Percentiles rank a stretch among this genome's conserved stretches.
phyloP scores from a whole-genome alignment of 2,113 vertebrate genomes.

The Rhabdomys dilectus region DNA sequence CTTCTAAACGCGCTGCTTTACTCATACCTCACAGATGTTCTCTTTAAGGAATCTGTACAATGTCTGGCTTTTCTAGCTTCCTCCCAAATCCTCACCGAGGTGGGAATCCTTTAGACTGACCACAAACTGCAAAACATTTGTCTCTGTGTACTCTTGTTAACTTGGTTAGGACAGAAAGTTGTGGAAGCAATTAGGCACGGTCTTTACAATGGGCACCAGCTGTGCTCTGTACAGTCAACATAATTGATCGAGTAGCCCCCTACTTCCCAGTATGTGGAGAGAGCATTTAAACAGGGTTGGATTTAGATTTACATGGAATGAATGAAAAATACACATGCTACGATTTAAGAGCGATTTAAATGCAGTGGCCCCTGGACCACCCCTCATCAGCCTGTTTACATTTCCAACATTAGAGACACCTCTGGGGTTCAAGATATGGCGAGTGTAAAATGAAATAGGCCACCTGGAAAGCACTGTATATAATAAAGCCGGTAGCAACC shows the following conservation, averaged over 20 bases:
- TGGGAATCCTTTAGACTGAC: background rate
- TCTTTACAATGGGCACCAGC: constrained; percentile 46
- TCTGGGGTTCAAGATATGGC: background rate
- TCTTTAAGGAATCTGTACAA: background rate
- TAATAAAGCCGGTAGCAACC: constrained; percentile 41
- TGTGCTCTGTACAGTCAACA: background rate
- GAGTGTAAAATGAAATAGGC: constrained; percentile 34
- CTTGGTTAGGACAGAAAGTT: constrained; percentile 17
- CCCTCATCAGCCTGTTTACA: constrained; percentile 30
- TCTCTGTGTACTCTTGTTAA: background rate
- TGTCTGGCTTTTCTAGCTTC: background rate
- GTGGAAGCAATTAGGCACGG: constrained; percentile 8
- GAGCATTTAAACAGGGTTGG: constrained; percentile 44
- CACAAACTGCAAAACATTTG: background rate
- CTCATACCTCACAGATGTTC: background rate
- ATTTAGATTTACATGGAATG: constrained; percentile 34
- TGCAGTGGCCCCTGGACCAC: constrained; percentile 17
- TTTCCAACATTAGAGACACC: constrained; percentile 52
- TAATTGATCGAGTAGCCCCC: constrained; percentile 22
- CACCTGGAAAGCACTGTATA: constrained; percentile 45
- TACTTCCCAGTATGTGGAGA: background rate
- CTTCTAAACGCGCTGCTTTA: background rate
- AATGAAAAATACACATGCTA: constrained; percentile 52
- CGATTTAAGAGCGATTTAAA: constrained; percentile 67
- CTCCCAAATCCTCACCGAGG: background rate